These are phyloP conservation scores for Fabriciana adippe DNA, from an alignment of 2,888 invertebrate species.

Conservation along the genomic window DNA sequence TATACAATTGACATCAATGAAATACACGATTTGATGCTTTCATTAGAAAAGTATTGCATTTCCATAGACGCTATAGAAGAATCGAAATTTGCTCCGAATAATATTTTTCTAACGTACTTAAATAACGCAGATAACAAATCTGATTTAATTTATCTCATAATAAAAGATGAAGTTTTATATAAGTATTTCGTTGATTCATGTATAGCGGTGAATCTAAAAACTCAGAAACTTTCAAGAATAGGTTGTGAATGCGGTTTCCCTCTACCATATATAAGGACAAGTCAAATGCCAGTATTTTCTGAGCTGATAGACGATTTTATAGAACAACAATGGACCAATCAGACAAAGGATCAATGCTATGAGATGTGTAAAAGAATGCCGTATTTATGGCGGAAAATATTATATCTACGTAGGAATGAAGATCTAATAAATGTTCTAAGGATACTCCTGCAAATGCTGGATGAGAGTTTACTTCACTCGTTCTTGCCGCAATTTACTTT, in stretches of 20 bases:
- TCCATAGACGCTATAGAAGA: conserved; percentile 66
- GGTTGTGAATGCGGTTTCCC: conserved; percentile 84
- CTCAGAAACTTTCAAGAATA: conserved; percentile 61
- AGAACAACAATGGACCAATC: conserved; percentile 71
- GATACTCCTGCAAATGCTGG: conserved; percentile 83
- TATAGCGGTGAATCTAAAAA: conserved; percentile 77
- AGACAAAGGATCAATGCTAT: conserved; percentile 71
- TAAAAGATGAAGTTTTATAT: conserved; percentile 68
- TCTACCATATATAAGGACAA: conserved; percentile 72
- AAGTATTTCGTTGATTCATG: conserved; percentile 82
- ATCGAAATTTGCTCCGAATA: conserved; percentile 67
- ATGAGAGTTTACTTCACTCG: conserved; percentile 78
- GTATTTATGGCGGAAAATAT: conserved; percentile 83
- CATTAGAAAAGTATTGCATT: conserved; percentile 70
- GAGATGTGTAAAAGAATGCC: conserved; percentile 83
- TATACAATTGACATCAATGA: conserved; percentile 74
- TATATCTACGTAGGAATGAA: conserved; percentile 74
- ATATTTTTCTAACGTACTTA: conserved; percentile 72
- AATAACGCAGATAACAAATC: conserved; percentile 53
- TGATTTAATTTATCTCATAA: conserved; percentile 58
- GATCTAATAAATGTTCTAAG: conserved; percentile 78
- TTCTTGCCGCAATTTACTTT: conserved; percentile 80
- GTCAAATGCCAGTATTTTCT: conserved; percentile 73
- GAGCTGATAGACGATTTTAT: conserved; percentile 82
- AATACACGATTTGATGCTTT: conserved; percentile 67